Evolutionary conservation across 2,113 vertebrate species (phyloP), one percentile per base, ranked within the genome.

Genomic region (Diadophis punctatus): DNA sequence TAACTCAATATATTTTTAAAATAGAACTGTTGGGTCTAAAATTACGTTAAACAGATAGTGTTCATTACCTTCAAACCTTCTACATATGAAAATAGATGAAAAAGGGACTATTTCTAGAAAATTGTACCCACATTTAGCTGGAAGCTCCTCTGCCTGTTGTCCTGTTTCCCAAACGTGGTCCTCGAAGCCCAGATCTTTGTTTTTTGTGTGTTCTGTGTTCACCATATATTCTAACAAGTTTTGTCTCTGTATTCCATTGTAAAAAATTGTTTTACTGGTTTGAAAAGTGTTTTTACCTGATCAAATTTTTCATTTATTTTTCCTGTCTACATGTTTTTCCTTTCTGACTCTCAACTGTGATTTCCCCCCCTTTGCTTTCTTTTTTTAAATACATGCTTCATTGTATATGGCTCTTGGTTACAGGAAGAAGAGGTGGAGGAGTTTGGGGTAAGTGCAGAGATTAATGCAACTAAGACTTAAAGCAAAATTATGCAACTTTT

Each of bases 401-500:
- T 99, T 99, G 98, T 99, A 98, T 98, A 98, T 98, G 96, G 98
- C 98, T 98, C 98, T 99, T 98, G 98, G 98, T 99, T 99, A 97
- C 98, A 99, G 99, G 98, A 99, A 99, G 99, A 99, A 99, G 99
- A 99, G 99, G 98, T 99, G 99, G 99, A 99, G 99, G 97, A 99
- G 99, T 98, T 98, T 99, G 98, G 99, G 99, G 99, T 99, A 98
- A 99, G 99, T 99, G 97, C 97, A 97, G 97, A 97, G 94, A 96
- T 97, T 96, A 97, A 97, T 97, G 96, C 96, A 96, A 96, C 96
- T 95, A 97, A 96, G 97, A 97, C 96, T 95, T 87, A 63, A 96
- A 96, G 95, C 95, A 95, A 96, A 96, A 95, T 96, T 97, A 94
- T 97, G 96, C 95, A 95, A 96, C 93, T 97, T 94, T 97, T 98